Conservation (phyloP, 2,888 invertebrate genomes). For the Steinernema carpocapsae region DNA sequence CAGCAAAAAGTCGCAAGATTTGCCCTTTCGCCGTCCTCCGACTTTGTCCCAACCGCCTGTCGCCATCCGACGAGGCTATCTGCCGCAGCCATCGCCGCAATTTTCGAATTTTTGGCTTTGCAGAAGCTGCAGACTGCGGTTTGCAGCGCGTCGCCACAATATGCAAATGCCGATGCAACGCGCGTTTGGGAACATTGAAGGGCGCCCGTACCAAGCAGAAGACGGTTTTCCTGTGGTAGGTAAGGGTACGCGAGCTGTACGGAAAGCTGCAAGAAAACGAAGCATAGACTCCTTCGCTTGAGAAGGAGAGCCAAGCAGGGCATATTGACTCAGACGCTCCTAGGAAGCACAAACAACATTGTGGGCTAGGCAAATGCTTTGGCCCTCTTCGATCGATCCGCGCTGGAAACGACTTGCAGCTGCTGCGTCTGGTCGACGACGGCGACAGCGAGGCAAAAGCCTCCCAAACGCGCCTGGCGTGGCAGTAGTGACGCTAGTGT, state of each 20-base stretch:
- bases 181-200: too few relatives aligned
- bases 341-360: slow-evolving; percentile 20
- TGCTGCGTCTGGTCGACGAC: slow-evolving; percentile 22
- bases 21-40: neutral
- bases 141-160: neutral
- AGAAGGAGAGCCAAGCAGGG: neutral
- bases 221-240: too few relatives aligned
- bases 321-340: slow-evolving; percentile 20
- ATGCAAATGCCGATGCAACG: neutral
- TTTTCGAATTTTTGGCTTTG: neutral
- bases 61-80: neutral
- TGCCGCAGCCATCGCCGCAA: slow-evolving; percentile 5
- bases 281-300: too few relatives aligned
- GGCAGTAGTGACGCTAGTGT: too few relatives aligned
- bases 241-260: too few relatives aligned
- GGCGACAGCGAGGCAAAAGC: slow-evolving; percentile 1
- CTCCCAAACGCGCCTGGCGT: neutral
- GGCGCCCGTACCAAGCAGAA: too few relatives aligned
- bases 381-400: slow-evolving; percentile 33
- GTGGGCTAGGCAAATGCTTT: neutral
- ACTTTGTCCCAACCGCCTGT: neutral
- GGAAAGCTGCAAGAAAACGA: neutral
- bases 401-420: slow-evolving; percentile 24
- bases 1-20: neutral
- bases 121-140: neutral